A percentile compares a stretch with the other conserved stretches of the same genome.
Conservation (phyloP, 2,797 vertebrate genomes). For the Eidolon dupreanum region DNA sequence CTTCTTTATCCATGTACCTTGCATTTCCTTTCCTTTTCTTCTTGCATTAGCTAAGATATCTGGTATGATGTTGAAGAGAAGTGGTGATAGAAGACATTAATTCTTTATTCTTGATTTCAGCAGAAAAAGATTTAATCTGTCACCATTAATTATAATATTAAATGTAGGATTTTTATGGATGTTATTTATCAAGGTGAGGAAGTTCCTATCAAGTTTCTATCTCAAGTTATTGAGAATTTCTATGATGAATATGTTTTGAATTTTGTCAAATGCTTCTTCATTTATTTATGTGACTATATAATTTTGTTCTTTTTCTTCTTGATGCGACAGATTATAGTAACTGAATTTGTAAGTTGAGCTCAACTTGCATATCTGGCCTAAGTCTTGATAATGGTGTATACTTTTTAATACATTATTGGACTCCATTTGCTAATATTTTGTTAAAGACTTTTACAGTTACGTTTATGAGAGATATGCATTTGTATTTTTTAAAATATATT, state of each 20-base stretch:
- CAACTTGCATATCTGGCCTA: not conserved
- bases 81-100: not conserved
- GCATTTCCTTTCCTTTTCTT: not conserved
- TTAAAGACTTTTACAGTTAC: not conserved
- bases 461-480: not conserved
- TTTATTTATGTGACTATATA: not conserved
- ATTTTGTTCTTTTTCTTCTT: not conserved
- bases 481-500: not conserved
- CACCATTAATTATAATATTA: not conserved
- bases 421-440: not conserved
- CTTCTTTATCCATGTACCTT: not conserved
- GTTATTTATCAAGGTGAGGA: not conserved
- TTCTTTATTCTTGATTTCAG: not conserved
- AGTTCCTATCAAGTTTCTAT: not conserved
- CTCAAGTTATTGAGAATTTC: not conserved
- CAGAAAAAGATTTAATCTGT: not conserved
- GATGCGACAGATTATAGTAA: not conserved
- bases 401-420: not conserved
- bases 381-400: not conserved
- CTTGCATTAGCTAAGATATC: not conserved
- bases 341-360: not conserved
- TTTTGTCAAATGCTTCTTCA: not conserved
- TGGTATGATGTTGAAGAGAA: not conserved
- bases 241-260: not conserved
- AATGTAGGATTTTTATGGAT: not conserved